phyloP scores from a whole-genome alignment of 2,888 invertebrate genomes.

The Metellina segmentata region DNA sequence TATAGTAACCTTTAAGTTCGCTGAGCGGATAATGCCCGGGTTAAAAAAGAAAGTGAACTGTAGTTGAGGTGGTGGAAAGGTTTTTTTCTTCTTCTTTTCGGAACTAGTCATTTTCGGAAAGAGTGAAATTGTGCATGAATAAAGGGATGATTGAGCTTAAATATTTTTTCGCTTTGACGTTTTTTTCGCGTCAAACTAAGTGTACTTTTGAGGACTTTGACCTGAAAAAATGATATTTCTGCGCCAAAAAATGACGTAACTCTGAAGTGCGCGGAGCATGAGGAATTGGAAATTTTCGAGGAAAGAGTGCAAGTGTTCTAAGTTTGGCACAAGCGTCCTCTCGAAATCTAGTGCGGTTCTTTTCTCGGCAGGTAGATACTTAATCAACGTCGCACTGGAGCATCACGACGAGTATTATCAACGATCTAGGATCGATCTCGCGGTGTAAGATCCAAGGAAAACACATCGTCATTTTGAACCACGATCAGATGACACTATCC shows the following conservation, averaged over 20 bases:
- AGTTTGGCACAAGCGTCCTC: too few relatives aligned
- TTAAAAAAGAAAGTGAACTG: not conserved
- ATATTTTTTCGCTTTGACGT: not conserved
- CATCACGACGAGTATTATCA: too few relatives aligned
- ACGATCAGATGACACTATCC: too few relatives aligned
- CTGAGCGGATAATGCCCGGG: not conserved
- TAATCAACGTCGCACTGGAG: too few relatives aligned
- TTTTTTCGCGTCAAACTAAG: not conserved
- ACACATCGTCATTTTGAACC: too few relatives aligned
- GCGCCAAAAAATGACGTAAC: not conserved
- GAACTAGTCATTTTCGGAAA: not conserved
- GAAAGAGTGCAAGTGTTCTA: not conserved
- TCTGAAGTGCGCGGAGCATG: not conserved
- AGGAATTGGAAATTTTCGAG: not conserved
- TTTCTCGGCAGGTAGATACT: too few relatives aligned
- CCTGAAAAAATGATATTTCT: not conserved
- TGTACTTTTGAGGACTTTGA: not conserved
- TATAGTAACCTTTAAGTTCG: conserved; percentile 27
- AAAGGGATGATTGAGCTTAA: not conserved
- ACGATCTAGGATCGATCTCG: too few relatives aligned
- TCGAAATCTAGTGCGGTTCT: too few relatives aligned
- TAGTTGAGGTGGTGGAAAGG: not conserved
- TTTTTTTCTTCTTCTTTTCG: not conserved
- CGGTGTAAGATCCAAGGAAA: too few relatives aligned
- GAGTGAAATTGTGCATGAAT: not conserved